Conservation (phyloP, 2,113 vertebrate species). For the Cephalopholis sonnerati region DNA sequence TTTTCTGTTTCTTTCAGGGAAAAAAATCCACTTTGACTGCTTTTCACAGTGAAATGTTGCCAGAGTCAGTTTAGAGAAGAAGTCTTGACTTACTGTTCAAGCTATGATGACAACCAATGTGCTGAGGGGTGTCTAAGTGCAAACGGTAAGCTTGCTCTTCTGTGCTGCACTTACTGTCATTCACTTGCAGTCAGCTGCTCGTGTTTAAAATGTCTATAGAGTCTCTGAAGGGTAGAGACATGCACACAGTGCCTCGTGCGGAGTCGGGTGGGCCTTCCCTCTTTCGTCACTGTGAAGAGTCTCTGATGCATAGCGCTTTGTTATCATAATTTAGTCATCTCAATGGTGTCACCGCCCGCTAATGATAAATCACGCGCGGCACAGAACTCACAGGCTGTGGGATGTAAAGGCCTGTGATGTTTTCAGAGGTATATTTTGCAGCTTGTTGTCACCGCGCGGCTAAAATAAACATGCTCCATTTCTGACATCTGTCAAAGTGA, state of each 20-base stretch:
- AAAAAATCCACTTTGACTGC: conserved; percentile 2
- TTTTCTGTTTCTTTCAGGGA: conserved; percentile 20
- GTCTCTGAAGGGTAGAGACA: conserved; percentile 8
- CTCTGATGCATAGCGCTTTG: conserved; percentile 42
- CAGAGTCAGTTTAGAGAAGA: conserved; percentile 13
- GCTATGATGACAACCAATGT: conserved; percentile 46
- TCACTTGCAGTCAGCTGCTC: conserved; percentile 41
- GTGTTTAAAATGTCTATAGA: conserved; percentile 31
- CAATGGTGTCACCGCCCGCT: conserved; percentile 16
- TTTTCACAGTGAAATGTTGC: conserved; percentile 30
- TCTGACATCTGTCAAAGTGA: conserved; percentile 78
- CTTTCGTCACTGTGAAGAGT: conserved; percentile 16
- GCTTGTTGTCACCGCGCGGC: conserved; percentile 57
- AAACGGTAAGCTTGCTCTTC: conserved; percentile 37
- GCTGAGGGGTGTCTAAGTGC: conserved; percentile 39
- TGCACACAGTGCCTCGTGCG: background rate
- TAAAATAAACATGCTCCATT: conserved; percentile 67
- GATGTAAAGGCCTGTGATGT: conserved; percentile 37
- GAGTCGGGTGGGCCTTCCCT: background rate
- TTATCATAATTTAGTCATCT: conserved; percentile 58
- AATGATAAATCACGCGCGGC: conserved; percentile 49
- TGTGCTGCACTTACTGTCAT: conserved; percentile 43
- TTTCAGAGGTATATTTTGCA: conserved; percentile 49
- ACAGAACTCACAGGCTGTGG: conserved; percentile 18
- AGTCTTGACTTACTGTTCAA: conserved; percentile 32